These are phyloP conservation scores for Corbicula japonica DNA, from an alignment of 2,888 invertebrate genomes.

Conservation along the genomic window DNA sequence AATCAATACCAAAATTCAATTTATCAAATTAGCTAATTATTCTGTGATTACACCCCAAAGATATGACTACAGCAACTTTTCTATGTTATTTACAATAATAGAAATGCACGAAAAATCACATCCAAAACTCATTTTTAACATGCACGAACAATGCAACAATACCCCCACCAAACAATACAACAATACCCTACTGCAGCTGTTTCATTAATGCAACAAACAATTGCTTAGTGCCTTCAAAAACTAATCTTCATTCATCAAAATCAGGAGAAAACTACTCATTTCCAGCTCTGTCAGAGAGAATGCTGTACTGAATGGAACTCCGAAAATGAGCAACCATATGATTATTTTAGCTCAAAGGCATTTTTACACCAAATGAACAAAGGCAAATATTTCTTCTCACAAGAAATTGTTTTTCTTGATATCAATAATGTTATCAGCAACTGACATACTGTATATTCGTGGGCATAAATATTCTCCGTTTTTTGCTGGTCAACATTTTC, in stretches of 20 bases:
- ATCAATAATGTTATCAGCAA: conserved; percentile 1
- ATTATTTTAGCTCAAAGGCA: not conserved
- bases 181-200: conserved; percentile 1
- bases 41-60: too few species aligned
- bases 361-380: not conserved
- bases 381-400: not conserved
- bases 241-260: conserved; percentile 20
- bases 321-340: conserved; percentile 12
- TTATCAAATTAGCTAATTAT: too few species aligned
- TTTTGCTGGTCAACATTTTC: too few species aligned
- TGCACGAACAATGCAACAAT: not conserved
- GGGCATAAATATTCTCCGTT: too few species aligned
- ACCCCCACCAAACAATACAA: conserved; percentile 5
- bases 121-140: not conserved
- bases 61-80: too few species aligned
- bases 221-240: not conserved
- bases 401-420: not conserved
- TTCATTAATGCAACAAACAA: not conserved
- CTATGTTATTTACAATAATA: too few species aligned
- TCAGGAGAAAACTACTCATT: conserved; percentile 24
- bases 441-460: too few species aligned
- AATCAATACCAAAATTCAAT: too few species aligned
- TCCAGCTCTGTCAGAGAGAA: conserved; percentile 16
- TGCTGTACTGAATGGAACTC: too few species aligned
- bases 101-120: conserved; percentile 6